Evolutionary conservation across 2,888 invertebrate species (phyloP).

Genomic region (Meandrusa payeni): DNA sequence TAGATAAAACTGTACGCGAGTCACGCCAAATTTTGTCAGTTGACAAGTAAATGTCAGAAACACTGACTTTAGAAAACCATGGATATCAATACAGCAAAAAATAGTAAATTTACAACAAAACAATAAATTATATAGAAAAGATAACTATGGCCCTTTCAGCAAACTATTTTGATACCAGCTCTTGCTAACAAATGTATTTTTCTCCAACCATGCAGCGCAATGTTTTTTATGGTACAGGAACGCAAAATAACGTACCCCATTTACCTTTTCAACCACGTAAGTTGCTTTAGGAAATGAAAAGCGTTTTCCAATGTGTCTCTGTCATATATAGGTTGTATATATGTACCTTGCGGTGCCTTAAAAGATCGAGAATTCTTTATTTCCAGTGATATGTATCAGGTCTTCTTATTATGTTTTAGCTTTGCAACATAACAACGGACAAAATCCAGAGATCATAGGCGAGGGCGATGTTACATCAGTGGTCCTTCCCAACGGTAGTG

Average conservation of each 20-base stretch:
- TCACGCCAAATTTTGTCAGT: no score
- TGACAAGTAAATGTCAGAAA: no score
- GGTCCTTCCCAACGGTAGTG: constrained; percentile 54
- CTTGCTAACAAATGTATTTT: constrained; percentile 6
- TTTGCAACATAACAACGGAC: constrained; percentile 27
- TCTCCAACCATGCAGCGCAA: constrained; percentile 50
- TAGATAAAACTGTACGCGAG: no score
- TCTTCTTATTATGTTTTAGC: constrained; percentile 27
- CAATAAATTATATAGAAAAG: no score
- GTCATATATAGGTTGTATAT: no score
- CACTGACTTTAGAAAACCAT: constrained; percentile 20
- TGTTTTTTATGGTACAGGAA: constrained; percentile 33
- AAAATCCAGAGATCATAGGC: constrained; percentile 50
- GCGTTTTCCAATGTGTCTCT: no score
- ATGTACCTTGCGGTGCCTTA: no score
- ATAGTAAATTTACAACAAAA: constrained; percentile 18
- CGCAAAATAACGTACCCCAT: constrained; percentile 22
- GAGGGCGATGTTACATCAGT: constrained; percentile 62
- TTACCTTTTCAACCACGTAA: constrained; percentile 28
- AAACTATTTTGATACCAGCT: not conserved
- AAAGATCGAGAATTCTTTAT: no score
- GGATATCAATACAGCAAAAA: constrained; percentile 20
- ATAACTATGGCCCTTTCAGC: constrained; percentile 25
- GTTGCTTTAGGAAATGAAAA: no score
- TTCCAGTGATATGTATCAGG: no score